Evolutionary conservation across 2,888 invertebrate genomes (phyloP).

Genomic region (Machimus atricapillus): DNA sequence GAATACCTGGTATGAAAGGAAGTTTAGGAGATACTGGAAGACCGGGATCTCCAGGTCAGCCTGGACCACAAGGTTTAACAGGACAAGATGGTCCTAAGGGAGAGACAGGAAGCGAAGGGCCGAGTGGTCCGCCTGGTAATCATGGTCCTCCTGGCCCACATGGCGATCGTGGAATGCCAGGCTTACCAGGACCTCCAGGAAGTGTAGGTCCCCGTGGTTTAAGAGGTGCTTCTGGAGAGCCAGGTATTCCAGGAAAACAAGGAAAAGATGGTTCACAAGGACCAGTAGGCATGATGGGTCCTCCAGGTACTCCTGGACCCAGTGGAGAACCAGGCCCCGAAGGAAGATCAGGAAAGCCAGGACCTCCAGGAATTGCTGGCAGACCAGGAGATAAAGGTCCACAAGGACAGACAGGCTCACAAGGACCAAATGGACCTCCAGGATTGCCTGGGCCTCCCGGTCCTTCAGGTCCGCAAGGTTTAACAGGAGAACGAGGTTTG

Average conservation of each 20-base stretch:
- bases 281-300: slow-evolving; percentile 70
- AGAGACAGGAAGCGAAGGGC: slow-evolving; percentile 74
- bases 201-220: slow-evolving; percentile 52
- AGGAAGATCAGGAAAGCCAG: slow-evolving; percentile 72
- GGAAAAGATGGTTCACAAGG: slow-evolving; percentile 79
- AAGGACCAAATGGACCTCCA: slow-evolving; percentile 52
- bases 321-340: slow-evolving; percentile 68
- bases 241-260: slow-evolving; percentile 74
- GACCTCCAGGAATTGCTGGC: slow-evolving; percentile 75
- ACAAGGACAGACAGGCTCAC: slow-evolving; percentile 63
- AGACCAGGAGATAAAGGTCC: slow-evolving; percentile 80
- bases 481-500: slow-evolving; percentile 68
- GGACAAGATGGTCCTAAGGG: slow-evolving; percentile 81
- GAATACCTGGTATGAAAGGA: slow-evolving; percentile 75
- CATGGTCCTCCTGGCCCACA: slow-evolving; percentile 68
- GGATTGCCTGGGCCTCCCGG: slow-evolving; percentile 55
- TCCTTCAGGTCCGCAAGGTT: slow-evolving; percentile 70
- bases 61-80: slow-evolving; percentile 74
- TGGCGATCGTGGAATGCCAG: slow-evolving; percentile 51
- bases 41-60: slow-evolving; percentile 71
- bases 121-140: slow-evolving; percentile 67
- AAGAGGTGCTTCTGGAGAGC: slow-evolving; percentile 68
- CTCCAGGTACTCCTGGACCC: slow-evolving; percentile 70
- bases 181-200: slow-evolving; percentile 54
- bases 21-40: slow-evolving; percentile 74